Base-by-base conservation (phyloP, 2,113 vertebrate species). In the Rattus rattus region DNA sequence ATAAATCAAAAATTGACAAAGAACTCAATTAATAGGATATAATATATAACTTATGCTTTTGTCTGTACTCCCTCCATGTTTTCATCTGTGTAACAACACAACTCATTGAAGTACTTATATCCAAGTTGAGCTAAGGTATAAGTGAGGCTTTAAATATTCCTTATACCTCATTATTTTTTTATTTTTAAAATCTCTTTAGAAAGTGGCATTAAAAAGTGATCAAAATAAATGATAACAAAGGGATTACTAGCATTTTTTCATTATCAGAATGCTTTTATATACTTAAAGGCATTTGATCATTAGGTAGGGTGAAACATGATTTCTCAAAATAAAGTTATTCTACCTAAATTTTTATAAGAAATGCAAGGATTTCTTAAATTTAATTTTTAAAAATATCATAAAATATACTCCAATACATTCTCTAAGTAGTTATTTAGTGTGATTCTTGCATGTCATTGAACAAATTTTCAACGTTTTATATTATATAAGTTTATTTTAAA, bases 61-160 rank as follows among this genome's bases (percentile, higher is more conserved):
- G 28, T 61, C 80, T 73, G 43, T 43, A 95, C 86, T 1, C 4
- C 20, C 52, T 72, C n/a, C 54, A 13, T 30, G 7, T 84, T 91
- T 89, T 56, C 20, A 65, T 52, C 24, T 94, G 16, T 72, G n/a
- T 70, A 83, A 2, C 59, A 52, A 56, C 30, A 49, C 16, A 90
- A 87, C 36, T 94, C 61, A 93, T 20, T 84, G 39, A 67, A 86
- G 49, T 89, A 11, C 19, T 89, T 94, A 93, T 91, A 73, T 69
- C 26, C 39, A 86, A 69, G 80, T 86, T 94, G 77, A 84, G 56
- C 33, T 96, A 91, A 94, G n/a, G 61, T 19, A 81, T 49, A 95
- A 77, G 59, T 65, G 83, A 96, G 67, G 86, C 80, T 93, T 95
- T 95, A 54, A 93, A 90, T 92, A 96, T 61, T 92, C 43, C 95